Conservation (phyloP, 92 coral and sea anemone genomes). For the Heteractis magnifica region DNA sequence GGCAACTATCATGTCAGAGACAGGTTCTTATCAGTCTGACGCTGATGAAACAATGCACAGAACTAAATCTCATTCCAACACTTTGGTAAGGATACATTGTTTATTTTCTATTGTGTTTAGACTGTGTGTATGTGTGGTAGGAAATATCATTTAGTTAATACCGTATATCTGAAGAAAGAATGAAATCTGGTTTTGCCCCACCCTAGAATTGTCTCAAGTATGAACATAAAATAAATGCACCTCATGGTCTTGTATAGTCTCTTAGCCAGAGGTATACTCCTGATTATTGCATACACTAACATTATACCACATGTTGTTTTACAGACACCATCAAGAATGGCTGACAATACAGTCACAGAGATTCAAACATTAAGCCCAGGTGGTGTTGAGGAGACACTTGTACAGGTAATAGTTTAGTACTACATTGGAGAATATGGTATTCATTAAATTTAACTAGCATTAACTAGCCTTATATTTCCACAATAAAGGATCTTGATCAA, state of each 20-base stretch:
- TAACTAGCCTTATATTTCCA: not conserved
- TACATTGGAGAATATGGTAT: not conserved
- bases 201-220: too few relatives aligned
- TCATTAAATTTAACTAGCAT: not conserved
- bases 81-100: not conserved
- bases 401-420: constrained; percentile 43
- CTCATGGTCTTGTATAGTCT: too few relatives aligned
- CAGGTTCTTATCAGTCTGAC: constrained; percentile 83
- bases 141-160: too few relatives aligned
- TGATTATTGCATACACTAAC: too few relatives aligned
- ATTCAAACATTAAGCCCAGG: constrained; percentile 57
- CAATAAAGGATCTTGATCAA: constrained; percentile 53
- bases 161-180: too few relatives aligned
- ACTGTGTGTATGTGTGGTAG: too few relatives aligned
- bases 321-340: constrained; percentile 38
- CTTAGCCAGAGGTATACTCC: too few relatives aligned
- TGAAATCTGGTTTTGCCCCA: too few relatives aligned
- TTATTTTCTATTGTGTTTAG: not conserved
- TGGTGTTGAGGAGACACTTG: constrained; percentile 42
- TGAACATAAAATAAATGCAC: too few relatives aligned
- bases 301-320: not conserved
- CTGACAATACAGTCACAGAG: constrained; percentile 45
- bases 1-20: constrained; percentile 89
- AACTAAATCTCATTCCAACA: not conserved
- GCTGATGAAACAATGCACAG: constrained; percentile 59